A percentile compares a stretch with the other conserved stretches of the same genome.
Evolutionary conservation across 2,888 invertebrate species (phyloP).

Genomic region (Drosophila acutilabella): DNA sequence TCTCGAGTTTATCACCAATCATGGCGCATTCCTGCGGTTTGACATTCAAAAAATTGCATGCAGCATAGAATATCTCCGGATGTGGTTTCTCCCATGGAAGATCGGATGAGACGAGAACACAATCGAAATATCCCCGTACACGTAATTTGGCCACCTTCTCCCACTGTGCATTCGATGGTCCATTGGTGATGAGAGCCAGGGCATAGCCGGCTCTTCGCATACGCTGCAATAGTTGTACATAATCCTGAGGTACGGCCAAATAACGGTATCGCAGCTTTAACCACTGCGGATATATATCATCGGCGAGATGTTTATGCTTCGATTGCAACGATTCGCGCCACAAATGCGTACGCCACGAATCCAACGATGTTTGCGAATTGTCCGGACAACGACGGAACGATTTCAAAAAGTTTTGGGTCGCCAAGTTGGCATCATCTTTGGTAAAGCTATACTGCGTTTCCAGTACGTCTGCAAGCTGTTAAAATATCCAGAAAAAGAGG

Average conservation of each 20-base stretch:
- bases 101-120: slow-evolving; percentile 93
- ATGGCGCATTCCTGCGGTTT: slow-evolving; percentile 92
- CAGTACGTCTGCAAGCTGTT: slow-evolving; percentile 82
- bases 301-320: slow-evolving; percentile 90
- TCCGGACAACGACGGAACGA: slow-evolving; percentile 93
- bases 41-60: slow-evolving; percentile 91
- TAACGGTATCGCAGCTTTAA: slow-evolving; percentile 91
- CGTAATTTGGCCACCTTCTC: slow-evolving; percentile 92
- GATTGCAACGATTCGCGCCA: slow-evolving; percentile 92
- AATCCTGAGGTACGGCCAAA: slow-evolving; percentile 89
- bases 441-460: slow-evolving; percentile 89
- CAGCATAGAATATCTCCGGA: slow-evolving; percentile 92
- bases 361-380: slow-evolving; percentile 89
- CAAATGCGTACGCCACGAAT: slow-evolving; percentile 91
- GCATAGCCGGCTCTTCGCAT: slow-evolving; percentile 90
- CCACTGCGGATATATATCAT: slow-evolving; percentile 92
- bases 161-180: slow-evolving; percentile 94
- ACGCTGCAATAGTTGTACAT: slow-evolving; percentile 89
- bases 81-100: slow-evolving; percentile 95
- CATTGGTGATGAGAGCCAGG: slow-evolving; percentile 93
- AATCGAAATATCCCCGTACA: slow-evolving; percentile 91
- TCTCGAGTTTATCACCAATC: slow-evolving; percentile 95
- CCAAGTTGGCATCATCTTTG: slow-evolving; percentile 88
- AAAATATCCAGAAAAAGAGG: neutral
- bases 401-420: slow-evolving; percentile 89